Evolutionary conservation across 1,140 invertebrate genomes (phyloP).

Genomic region (Vanessa atalanta): DNA sequence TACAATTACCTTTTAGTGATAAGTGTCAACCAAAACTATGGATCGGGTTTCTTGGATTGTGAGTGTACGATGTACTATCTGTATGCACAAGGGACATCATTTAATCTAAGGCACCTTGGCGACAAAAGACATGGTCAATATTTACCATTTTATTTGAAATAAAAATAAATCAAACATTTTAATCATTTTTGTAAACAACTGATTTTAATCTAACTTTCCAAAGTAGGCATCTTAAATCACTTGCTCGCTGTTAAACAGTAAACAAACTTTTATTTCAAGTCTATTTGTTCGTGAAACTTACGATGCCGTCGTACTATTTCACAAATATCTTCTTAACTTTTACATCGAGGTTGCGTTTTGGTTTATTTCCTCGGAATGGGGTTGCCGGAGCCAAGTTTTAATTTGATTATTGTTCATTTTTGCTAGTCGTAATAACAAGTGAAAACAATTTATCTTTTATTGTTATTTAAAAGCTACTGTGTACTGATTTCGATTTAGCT

Average conservation of each 20-base stretch:
- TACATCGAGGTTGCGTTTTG: conserved; percentile 9
- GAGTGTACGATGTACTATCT: too few species aligned
- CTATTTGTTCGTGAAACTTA: conserved; percentile 16
- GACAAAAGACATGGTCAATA: too few species aligned
- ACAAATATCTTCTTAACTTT: conserved; percentile 23
- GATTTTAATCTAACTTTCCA: not conserved
- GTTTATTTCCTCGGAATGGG: conserved; percentile 20
- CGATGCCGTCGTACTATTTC: conserved; percentile 21
- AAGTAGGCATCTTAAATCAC: conserved; percentile 10
- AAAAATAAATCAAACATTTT: too few species aligned
- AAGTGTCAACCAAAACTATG: too few species aligned
- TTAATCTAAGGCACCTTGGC: too few species aligned
- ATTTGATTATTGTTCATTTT: conserved; percentile 21
- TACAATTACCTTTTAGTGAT: too few species aligned
- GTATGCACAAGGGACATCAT: too few species aligned
- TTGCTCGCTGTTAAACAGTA: not conserved
- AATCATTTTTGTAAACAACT: not conserved
- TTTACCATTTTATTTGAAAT: too few species aligned
- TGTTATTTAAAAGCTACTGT: not conserved
- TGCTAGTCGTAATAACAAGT: conserved; percentile 13
- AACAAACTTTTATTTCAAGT: conserved; percentile 17
- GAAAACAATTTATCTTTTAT: conserved; percentile 18
- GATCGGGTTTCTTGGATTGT: too few species aligned
- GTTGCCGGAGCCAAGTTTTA: conserved; percentile 18
- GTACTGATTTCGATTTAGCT: not conserved